Percentiles rank a stretch among this genome's conserved stretches.
phyloP scores from a whole-genome alignment of 2,113 vertebrate species.

The Oenanthe oenanthe region DNA sequence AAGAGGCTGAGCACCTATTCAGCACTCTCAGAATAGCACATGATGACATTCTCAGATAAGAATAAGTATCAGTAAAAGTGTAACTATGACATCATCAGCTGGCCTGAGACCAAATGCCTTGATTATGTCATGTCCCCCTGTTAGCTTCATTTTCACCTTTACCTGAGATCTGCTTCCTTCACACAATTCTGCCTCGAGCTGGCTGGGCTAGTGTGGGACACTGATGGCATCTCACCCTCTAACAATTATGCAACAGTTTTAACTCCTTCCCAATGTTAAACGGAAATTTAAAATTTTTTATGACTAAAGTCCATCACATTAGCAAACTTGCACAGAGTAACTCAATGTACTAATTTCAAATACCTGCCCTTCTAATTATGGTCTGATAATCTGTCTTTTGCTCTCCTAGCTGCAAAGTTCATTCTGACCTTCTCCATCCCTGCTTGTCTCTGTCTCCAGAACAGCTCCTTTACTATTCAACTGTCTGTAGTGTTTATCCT shows the following conservation, averaged over 20 bases:
- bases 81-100: not conserved
- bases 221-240: not conserved
- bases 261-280: not conserved
- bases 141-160: not conserved
- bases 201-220: not conserved
- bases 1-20: not conserved
- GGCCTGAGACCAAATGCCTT: not conserved
- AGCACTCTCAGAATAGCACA: not conserved
- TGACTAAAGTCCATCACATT: not conserved
- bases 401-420: not conserved
- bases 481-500: conserved; percentile 3
- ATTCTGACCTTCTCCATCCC: not conserved
- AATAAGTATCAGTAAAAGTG: not conserved
- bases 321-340: not conserved
- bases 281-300: not conserved
- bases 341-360: not conserved
- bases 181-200: not conserved
- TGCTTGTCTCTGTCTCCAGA: not conserved
- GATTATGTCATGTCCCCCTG: not conserved
- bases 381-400: not conserved
- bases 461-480: not conserved
- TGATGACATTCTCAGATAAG: not conserved
- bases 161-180: not conserved
- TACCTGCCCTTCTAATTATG: not conserved
- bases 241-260: not conserved